These are phyloP conservation scores for Halictus quadricinctus DNA, from an alignment of 2,888 invertebrate genomes.

Conservation along the genomic window DNA sequence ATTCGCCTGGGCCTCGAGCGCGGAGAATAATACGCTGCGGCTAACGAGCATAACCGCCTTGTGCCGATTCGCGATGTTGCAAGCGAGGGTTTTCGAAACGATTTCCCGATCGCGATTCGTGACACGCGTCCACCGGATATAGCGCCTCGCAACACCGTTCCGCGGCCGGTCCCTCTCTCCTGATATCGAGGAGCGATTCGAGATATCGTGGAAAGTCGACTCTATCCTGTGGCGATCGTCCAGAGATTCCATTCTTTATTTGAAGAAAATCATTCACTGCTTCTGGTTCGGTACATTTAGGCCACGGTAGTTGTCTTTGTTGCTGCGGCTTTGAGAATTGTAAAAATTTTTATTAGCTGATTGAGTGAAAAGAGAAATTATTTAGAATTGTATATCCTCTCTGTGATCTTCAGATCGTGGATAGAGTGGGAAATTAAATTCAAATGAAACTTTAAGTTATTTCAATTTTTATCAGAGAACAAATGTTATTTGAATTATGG, in stretches of 20 bases:
- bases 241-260: neutral
- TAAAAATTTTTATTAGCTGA: neutral
- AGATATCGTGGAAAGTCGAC: conserved; percentile 21
- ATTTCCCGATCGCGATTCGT: conserved; percentile 72
- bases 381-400: neutral
- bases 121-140: conserved; percentile 68
- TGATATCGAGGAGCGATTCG: conserved; percentile 46
- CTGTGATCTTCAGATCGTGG: neutral
- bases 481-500: neutral
- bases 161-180: conserved; percentile 13
- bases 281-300: neutral
- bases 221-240: conserved; percentile 5
- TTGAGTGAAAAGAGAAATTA: neutral
- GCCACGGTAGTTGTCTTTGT: neutral
- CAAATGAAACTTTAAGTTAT: neutral
- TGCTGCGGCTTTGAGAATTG: neutral
- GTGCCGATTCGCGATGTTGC: conserved; percentile 73
- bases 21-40: conserved; percentile 34
- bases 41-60: conserved; percentile 76
- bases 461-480: too few species aligned
- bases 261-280: neutral
- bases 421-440: neutral
- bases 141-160: conserved; percentile 49
- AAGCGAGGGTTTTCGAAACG: conserved; percentile 71
- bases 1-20: conserved; percentile 20